These are phyloP conservation scores for Bambusicola thoracicus DNA, from an alignment of 2,113 vertebrate species.

Conservation along the genomic window DNA sequence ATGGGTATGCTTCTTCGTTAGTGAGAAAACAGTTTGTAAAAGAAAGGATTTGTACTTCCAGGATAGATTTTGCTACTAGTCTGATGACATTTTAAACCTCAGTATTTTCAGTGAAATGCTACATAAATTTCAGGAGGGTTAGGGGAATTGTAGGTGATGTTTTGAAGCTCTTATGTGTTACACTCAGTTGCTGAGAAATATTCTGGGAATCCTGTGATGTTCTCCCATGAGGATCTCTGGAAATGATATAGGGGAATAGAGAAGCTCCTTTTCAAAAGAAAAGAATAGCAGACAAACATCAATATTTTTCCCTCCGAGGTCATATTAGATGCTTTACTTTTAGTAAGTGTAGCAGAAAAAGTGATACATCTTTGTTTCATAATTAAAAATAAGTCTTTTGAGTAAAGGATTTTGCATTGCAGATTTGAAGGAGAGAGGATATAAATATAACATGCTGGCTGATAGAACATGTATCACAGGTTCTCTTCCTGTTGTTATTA, in stretches of 20 bases:
- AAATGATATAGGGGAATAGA: not conserved
- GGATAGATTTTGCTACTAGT: not conserved
- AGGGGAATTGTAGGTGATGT: not conserved
- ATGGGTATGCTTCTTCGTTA: fast-evolving
- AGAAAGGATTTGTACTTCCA: not conserved
- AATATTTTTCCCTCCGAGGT: not conserved
- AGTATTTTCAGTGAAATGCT: not conserved
- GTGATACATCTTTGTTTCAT: not conserved
- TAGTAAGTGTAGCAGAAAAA: not conserved
- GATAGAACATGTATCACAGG: not conserved
- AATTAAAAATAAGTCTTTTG: not conserved
- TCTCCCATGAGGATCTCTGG: not conserved
- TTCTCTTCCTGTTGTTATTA: not conserved
- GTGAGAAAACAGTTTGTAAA: not conserved
- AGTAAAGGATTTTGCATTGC: not conserved
- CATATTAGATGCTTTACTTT: fast-evolving
- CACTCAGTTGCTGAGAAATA: not conserved
- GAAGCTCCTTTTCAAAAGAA: not conserved
- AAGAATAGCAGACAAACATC: not conserved
- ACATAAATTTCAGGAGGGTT: not conserved
- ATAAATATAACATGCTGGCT: not conserved
- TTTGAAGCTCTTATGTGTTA: not conserved
- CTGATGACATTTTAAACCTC: not conserved
- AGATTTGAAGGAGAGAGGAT: not conserved
- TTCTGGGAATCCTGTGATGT: not conserved